Evolutionary conservation across 1,140 invertebrate species (phyloP), one percentile per base, ranked within the genome.

Genomic region (Procambarus clarkii): DNA sequence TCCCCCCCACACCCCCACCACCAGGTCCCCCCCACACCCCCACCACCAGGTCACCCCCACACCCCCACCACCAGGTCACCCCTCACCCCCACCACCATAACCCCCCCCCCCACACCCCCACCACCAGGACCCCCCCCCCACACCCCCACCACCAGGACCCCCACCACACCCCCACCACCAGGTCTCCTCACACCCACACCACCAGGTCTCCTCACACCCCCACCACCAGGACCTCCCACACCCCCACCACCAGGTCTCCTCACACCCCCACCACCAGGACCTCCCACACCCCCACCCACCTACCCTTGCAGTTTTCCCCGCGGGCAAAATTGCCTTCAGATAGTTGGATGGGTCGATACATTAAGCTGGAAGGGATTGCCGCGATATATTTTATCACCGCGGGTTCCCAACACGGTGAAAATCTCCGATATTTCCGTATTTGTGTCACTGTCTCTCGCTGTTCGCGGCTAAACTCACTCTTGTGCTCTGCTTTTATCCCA

Each of bases 281-380:
- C 54, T 21, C 60, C 60, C 60, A 15, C 60, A 54, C 50, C 50
- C 7, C 50, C 50, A 54, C 13, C 50, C 50, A 54, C 50, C 50
- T 54, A 54, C 13, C 50, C 2, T 34, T 74, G 5, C 69, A 74
- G 69, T 8, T 34, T n/a, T 24, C 69, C 69, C 21, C 21, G 69
- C 7, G 69, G n/a, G 5, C n/a, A 8, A 34, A 74, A 74, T 11
- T 74, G n/a, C n/a, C 69, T 34, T 74, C n/a, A 24, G 69, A 24
- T 34, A 24, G n/a, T 7, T 1, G 5, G n/a, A 34, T 74, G 69
- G 69, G n/a, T 4, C 69, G 69, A 74, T 74, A 74, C 69, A 34
- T 74, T 74, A 74, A 34, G 69, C 4, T 24, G 69, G 69, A 74
- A 74, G 69, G 69, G n/a, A 74, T 74, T 74, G 5, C 69, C 69